Base-by-base conservation (phyloP, 2,888 invertebrate species). In the Danaus chrysippus region DNA sequence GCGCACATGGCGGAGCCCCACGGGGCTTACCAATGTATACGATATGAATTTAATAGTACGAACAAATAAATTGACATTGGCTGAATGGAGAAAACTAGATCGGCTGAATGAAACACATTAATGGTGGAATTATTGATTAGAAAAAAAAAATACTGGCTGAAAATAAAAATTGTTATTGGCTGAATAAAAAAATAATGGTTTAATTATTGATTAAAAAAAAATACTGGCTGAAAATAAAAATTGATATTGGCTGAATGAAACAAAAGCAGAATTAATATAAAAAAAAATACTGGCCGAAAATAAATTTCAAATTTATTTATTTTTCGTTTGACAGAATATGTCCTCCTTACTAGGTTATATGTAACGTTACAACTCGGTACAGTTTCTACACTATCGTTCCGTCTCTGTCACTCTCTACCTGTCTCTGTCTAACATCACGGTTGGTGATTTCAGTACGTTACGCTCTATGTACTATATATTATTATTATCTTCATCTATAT, bases 1-100 rank as follows among this genome's bases (percentile, higher is more conserved):
- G 70, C 62, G 53, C 83, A 83, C 73, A 81, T 83, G 83, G 75
- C 72, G 55, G 52, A 57, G 73, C 73, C 76, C 82, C 83, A 83
- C 83, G 83, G 83, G 83, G 83, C 81, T 82, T 73, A 1, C 9
- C 41, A 49, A 13, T 10, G 3, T 12, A 58, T 58, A 58, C 34
- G 49, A 13, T 49, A 13, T 49, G 0, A 49, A 49, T 17, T 49
- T 49, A 49, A 15, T 49, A 49, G 15, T 10, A n/a, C 15, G 17
- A 49, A 3, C 3, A 0, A 46, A 46, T 46, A 46, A 23, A 23
- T 23, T 23, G 23, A 23, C 23, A 23, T 23, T 23, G 23, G 23
- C 23, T 23, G 23, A 23, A 23, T 23, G 23, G 23, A 23, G 23
- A 23, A 23, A 23, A 23, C 23, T 23, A 23, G 1, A 23, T 34